Conservation (phyloP, 1,140 invertebrate genomes). For the Pseudobourletiella spinata region DNA sequence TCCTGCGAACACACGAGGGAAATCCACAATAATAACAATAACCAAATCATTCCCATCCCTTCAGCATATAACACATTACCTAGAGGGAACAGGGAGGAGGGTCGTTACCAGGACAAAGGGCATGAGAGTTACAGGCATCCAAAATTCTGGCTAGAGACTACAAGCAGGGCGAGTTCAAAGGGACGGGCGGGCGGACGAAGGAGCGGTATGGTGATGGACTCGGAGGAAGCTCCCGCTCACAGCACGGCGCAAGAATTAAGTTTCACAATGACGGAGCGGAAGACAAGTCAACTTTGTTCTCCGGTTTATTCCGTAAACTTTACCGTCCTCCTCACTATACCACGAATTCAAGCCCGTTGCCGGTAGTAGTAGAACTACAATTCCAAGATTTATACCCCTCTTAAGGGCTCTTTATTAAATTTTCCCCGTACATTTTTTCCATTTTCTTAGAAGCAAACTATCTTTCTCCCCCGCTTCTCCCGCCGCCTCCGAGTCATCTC, state of each 20-base stretch:
- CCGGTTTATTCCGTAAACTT: conserved; percentile 2
- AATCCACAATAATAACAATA: neutral
- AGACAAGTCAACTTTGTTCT: neutral
- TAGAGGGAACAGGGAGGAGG: no score
- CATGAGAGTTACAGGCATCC: no score
- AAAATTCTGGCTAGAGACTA: no score
- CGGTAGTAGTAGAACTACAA: no score
- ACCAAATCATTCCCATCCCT: neutral
- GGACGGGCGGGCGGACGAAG: no score
- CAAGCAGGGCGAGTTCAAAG: no score
- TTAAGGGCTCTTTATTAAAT: conserved; percentile 6
- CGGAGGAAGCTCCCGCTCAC: no score
- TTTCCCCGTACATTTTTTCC: conserved; percentile 1
- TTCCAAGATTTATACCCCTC: conserved; percentile 3
- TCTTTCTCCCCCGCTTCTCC: neutral
- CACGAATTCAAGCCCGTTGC: no score
- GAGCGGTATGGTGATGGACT: no score
- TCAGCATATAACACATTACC: neutral
- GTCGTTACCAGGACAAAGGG: no score
- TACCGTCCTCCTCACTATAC: neutral
- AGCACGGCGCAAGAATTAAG: no score
- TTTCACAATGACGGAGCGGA: no score
- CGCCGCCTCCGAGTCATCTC: neutral
- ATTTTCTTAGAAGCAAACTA: neutral
- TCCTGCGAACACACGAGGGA: conserved; percentile 41